Conservation (phyloP, 2,113 vertebrate genomes). For the Lophochroa leadbeateri region DNA sequence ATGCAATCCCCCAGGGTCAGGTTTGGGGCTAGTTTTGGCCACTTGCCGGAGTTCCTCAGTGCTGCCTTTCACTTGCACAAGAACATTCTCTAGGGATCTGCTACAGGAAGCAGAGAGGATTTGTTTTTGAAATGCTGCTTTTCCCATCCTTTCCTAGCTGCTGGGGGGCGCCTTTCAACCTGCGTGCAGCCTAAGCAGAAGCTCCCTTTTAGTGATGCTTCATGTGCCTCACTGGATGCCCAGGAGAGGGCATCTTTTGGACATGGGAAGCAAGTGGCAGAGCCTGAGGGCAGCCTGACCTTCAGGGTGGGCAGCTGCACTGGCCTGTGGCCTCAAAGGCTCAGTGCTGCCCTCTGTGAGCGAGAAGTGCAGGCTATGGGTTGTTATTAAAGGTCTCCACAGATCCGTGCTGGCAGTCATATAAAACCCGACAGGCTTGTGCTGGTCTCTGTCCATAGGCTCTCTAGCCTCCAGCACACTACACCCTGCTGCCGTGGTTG, state of each 20-base stretch:
- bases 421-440: neutral
- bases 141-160: neutral
- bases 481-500: neutral
- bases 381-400: neutral
- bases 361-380: accelerated
- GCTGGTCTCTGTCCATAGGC: neutral
- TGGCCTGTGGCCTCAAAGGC: neutral
- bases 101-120: neutral
- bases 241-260: conserved; percentile 38
- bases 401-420: neutral
- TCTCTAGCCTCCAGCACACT: neutral
- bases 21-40: neutral
- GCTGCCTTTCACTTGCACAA: neutral
- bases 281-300: conserved; percentile 30
- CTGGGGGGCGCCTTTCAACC: neutral
- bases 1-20: neutral
- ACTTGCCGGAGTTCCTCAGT: neutral
- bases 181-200: neutral
- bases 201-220: neutral
- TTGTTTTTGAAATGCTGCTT: neutral
- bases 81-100: neutral
- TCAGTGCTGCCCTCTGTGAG: neutral
- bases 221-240: neutral
- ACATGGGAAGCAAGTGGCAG: neutral
- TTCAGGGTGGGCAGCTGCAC: neutral